A percentile compares a stretch with the other conserved stretches of the same genome.
phyloP scores from a whole-genome alignment of 2,113 vertebrate genomes.

The Vicugna pacos region DNA sequence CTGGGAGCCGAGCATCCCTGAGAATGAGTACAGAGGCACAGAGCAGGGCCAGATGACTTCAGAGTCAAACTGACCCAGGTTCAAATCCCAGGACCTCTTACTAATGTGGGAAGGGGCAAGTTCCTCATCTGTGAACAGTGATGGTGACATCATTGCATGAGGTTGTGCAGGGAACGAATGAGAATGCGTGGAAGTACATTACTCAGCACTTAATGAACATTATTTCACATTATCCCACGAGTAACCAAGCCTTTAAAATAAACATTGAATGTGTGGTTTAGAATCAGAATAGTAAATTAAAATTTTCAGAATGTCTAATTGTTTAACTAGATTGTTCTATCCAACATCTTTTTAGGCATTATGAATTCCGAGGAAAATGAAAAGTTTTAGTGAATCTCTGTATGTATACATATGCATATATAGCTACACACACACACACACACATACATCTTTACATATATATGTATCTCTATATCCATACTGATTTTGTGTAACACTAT shows the following conservation, averaged over 20 bases:
- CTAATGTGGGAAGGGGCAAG: neutral
- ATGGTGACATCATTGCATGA: neutral
- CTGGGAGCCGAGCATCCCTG: neutral
- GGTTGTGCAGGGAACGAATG: neutral
- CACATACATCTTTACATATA: neutral
- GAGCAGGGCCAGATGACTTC: neutral
- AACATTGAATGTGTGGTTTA: neutral
- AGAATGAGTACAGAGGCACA: neutral
- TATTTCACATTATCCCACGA: neutral
- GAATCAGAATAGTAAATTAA: neutral
- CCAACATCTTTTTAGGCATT: neutral
- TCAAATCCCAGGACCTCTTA: neutral
- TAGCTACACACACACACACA: neutral
- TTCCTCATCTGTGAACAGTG: neutral
- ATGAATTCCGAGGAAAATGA: constrained; percentile 32
- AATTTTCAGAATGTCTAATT: neutral
- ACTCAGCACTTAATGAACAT: neutral
- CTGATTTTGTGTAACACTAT: neutral
- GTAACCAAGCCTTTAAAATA: neutral
- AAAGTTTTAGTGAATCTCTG: neutral
- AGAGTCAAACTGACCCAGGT: neutral
- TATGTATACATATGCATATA: neutral
- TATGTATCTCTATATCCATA: neutral
- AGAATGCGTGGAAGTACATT: neutral
- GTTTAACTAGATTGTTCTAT: neutral